A percentile compares a stretch with the other conserved stretches of the same genome.
phyloP scores from a whole-genome alignment of 2,113 vertebrate species.

The Grus americana region DNA sequence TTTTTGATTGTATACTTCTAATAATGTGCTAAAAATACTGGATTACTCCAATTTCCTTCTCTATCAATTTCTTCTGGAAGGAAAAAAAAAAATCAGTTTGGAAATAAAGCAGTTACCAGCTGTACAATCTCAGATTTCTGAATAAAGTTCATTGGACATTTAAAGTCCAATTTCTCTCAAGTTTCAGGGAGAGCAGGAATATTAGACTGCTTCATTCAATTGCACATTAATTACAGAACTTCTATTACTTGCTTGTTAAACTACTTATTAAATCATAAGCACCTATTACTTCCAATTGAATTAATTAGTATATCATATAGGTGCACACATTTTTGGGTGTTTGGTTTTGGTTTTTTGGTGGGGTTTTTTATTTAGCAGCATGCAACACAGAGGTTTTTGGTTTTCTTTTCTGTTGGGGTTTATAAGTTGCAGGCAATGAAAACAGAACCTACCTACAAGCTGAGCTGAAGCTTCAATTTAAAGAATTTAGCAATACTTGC shows the following conservation, averaged over 20 bases:
- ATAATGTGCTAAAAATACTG: neutral
- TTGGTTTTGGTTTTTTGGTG: too few species aligned
- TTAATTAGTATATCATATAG: neutral
- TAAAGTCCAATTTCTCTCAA: neutral
- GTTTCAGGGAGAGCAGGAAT: neutral
- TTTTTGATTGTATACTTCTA: neutral
- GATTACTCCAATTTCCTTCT: neutral
- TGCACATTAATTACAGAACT: neutral
- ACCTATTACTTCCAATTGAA: neutral
- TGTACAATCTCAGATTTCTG: neutral
- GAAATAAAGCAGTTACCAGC: neutral
- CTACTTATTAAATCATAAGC: neutral
- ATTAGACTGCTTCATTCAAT: neutral
- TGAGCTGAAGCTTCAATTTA: too few species aligned
- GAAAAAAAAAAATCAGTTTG: neutral
- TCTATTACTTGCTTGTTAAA: neutral
- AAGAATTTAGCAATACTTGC: neutral
- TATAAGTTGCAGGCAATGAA: neutral
- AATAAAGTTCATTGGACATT: rapidly evolving
- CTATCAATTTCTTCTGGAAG: neutral
- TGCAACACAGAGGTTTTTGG: rapidly evolving
- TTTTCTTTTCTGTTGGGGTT: neutral
- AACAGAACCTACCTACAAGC: neutral
- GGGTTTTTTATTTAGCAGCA: neutral
- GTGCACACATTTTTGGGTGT: rapidly evolving